These are phyloP conservation scores for Drosophila orena DNA, from an alignment of 1,140 invertebrate genomes.

Conservation along the genomic window DNA sequence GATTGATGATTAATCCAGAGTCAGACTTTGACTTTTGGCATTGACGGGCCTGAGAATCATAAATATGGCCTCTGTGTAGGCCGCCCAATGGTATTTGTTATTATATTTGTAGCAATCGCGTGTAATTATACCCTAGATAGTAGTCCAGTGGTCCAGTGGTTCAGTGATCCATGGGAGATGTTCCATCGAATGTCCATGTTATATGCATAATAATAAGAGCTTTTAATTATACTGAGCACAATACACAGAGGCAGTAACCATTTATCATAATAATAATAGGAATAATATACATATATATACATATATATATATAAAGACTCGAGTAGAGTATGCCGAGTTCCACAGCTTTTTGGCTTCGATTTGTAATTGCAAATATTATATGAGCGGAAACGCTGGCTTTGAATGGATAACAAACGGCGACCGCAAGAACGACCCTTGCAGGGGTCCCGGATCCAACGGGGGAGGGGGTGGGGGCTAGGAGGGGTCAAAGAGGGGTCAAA, in stretches of 20 bases:
- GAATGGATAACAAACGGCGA: constrained; percentile 56
- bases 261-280: neutral
- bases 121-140: constrained; percentile 30
- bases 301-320: too few relatives aligned
- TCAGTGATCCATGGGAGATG: too few relatives aligned
- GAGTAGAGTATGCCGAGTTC: constrained; percentile 6
- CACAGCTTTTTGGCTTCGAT: constrained; percentile 31
- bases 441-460: constrained; percentile 5
- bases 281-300: neutral
- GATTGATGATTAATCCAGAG: constrained; percentile 82
- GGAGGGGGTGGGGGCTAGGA: too few relatives aligned
- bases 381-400: constrained; percentile 69
- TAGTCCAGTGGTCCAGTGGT: too few relatives aligned
- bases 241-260: neutral
- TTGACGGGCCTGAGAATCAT: constrained; percentile 53
- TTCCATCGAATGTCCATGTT: too few relatives aligned
- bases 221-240: too few relatives aligned
- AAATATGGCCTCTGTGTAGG: constrained; percentile 23
- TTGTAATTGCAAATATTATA: constrained; percentile 81
- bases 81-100: constrained; percentile 7
- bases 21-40: constrained; percentile 82
- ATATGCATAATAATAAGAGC: too few relatives aligned
- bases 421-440: constrained; percentile 16
- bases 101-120: constrained; percentile 4
- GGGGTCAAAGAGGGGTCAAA: neutral